Conservation (phyloP, 92 coral and sea anemone genomes). For the Phenganax subtilis region DNA sequence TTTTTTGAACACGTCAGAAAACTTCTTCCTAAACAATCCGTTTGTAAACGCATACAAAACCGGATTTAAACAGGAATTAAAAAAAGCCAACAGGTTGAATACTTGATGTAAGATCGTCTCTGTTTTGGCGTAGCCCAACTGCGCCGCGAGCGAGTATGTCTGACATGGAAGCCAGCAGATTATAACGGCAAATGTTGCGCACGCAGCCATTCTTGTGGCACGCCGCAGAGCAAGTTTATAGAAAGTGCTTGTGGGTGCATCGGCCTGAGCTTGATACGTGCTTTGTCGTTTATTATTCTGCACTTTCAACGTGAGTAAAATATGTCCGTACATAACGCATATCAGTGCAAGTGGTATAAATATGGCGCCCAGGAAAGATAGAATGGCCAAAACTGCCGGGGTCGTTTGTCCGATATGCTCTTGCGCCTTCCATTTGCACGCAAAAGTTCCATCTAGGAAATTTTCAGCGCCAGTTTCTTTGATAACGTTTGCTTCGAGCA, state of each 20-base stretch:
- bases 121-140: constrained; percentile 17
- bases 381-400: too few species aligned
- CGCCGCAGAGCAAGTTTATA: too few species aligned
- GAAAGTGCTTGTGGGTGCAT: too few species aligned
- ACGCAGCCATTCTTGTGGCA: too few species aligned
- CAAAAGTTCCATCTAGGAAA: neutral
- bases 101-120: constrained; percentile 30
- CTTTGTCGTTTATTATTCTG: neutral
- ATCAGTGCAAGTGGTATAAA: too few species aligned
- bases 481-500: neutral
- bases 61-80: constrained; percentile 35
- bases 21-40: neutral
- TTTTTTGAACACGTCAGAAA: too few species aligned
- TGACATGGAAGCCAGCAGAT: constrained; percentile 40
- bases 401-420: neutral
- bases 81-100: constrained; percentile 31
- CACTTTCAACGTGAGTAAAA: neutral
- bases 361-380: too few species aligned
- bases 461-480: neutral
- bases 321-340: neutral
- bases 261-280: neutral
- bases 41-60: constrained; percentile 25
- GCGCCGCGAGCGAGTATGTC: constrained; percentile 21
- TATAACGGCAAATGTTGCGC: constrained; percentile 32
- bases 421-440: neutral